phyloP scores from a whole-genome alignment of 2,113 vertebrate species.

The Reinhardtius hippoglossoides region DNA sequence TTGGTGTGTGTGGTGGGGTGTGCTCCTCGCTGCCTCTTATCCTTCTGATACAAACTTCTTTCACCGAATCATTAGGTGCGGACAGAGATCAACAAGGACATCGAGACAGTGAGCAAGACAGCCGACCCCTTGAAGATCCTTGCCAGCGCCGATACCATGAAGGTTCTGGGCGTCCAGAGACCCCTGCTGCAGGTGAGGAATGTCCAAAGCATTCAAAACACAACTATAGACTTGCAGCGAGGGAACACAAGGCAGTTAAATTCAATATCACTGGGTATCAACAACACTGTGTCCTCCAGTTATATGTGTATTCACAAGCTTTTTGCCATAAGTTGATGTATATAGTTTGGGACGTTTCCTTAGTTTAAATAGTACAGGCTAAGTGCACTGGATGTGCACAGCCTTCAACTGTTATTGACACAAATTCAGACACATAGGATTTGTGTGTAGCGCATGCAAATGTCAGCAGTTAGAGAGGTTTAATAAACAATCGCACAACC shows the following conservation, averaged over 20 bases:
- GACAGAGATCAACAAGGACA: conserved; percentile 97
- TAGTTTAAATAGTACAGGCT: too few relatives aligned
- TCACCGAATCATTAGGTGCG: conserved; percentile 88
- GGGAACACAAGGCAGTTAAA: too few relatives aligned
- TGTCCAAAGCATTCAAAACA: neutral
- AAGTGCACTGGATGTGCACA: too few relatives aligned
- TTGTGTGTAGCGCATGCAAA: neutral
- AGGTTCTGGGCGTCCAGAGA: conserved; percentile 91
- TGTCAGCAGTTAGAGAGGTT: neutral
- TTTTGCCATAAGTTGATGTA: too few relatives aligned
- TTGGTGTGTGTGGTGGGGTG: neutral
- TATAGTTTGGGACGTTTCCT: too few relatives aligned
- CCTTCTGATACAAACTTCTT: neutral
- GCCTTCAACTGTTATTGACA: too few relatives aligned
- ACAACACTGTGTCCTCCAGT: too few relatives aligned
- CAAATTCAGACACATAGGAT: too few relatives aligned
- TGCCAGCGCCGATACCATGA: conserved; percentile 96
- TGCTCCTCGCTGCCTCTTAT: neutral
- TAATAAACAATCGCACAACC: neutral
- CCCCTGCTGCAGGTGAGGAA: conserved; percentile 92
- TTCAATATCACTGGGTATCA: too few relatives aligned
- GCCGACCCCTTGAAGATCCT: conserved; percentile 93
- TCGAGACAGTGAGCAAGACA: conserved; percentile 92
- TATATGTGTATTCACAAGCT: too few relatives aligned
- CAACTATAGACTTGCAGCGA: too few relatives aligned